Evolutionary conservation across 2,797 vertebrate species (phyloP), one percentile per base, ranked within the genome.

Genomic region (Australoheros facetus): DNA sequence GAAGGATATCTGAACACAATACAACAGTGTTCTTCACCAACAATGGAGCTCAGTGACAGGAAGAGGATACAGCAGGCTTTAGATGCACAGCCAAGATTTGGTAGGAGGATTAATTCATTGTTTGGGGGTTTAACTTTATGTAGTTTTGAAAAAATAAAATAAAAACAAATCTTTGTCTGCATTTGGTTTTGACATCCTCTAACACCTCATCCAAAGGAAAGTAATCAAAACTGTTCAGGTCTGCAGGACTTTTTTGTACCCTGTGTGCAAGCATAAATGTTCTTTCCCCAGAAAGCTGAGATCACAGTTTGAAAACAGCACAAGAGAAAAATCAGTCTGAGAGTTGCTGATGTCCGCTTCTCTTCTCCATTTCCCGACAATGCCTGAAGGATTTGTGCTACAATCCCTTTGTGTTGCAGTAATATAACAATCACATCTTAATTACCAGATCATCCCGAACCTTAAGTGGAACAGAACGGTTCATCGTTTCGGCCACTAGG

Each of bases 401-500:
- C 23, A 30, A 51, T 51, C 42, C 42, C 26, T 69, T 69, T 28
- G n/a, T 71, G 34, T 48, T 60, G 60, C 64, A 56, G 21, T n/a
- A 26, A 64, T 64, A 45, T 26, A 45, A 54, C 64, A 57, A 42
- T 42, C 42, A n/a, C 30, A 7, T 69, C 42, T 48, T 13, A 14
- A 79, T 45, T 16, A 45, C 17, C 55, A 45, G 37, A 57, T 48
- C 4, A 57, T 34, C 3, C 5, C 4, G 2, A 71, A 16, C 4
- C 10, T 26, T 16, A 34, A 54, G 51, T 62, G 73, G 4, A 21
- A 64, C 7, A 10, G 4, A n/a, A 14, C 2, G 62, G 7, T 19
- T 80, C 19, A 23, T 13, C 2, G 7, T 51, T 56, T 56, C 23
- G 14, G 23, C 87, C 90, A 90, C 78, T 48, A 89, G 89, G 76